Percentiles rank a stretch among this genome's conserved stretches.
Conservation (phyloP, 64 coral and sea anemone species). For the Montipora cactus region DNA sequence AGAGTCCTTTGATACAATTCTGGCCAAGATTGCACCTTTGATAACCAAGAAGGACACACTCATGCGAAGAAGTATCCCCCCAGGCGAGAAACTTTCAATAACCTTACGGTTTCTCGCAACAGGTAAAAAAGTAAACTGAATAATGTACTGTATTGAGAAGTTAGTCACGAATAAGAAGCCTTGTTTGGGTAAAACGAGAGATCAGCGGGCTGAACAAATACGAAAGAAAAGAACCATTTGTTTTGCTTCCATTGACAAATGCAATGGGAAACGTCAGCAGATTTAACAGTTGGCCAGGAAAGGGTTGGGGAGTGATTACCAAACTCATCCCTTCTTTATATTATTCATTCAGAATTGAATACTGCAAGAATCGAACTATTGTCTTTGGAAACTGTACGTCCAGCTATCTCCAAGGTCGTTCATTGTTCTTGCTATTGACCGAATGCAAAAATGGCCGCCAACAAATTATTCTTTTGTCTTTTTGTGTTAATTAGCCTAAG, state of each 20-base stretch:
- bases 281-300: background rate
- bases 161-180: background rate
- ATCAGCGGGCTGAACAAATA: background rate
- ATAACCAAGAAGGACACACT: constrained; percentile 24
- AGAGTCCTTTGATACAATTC: constrained; percentile 20
- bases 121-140: background rate
- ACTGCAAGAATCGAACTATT: too few relatives aligned
- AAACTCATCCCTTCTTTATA: too few relatives aligned
- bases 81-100: constrained; percentile 42
- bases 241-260: background rate
- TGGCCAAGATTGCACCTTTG: constrained; percentile 32
- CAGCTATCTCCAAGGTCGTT: too few relatives aligned
- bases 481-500: too few relatives aligned
- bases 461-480: too few relatives aligned
- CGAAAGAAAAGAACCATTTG: background rate
- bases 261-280: too few relatives aligned
- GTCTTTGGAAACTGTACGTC: too few relatives aligned
- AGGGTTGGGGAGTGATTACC: background rate
- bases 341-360: too few relatives aligned
- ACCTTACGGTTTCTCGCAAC: constrained; percentile 19
- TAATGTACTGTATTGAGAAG: background rate
- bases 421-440: too few relatives aligned
- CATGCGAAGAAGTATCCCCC: constrained; percentile 51
- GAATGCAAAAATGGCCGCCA: too few relatives aligned
- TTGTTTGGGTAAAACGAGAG: background rate